A percentile compares a stretch with the other conserved stretches of the same genome.
Evolutionary conservation across 2,888 invertebrate genomes (phyloP).

Genomic region (Nipponacmea schrenckii): DNA sequence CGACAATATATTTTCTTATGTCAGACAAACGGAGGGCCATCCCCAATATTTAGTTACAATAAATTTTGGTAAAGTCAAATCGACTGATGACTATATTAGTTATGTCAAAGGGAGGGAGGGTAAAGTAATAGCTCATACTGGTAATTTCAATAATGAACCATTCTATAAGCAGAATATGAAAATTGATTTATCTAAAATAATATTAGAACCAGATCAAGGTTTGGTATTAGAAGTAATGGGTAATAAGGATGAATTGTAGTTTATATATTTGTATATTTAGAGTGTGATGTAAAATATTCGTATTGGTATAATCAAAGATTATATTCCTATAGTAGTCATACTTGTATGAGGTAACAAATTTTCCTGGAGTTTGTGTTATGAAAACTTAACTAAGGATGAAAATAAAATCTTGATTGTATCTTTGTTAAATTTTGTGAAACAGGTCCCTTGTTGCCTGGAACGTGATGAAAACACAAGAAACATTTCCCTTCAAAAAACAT

Average conservation of each 20-base stretch:
- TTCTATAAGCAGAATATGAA: not conserved
- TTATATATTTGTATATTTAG: too few species aligned
- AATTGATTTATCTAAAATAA: not conserved
- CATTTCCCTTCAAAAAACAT: too few species aligned
- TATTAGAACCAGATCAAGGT: not conserved
- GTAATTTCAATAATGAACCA: not conserved
- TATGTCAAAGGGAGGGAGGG: not conserved
- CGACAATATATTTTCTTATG: slow-evolving; percentile 45
- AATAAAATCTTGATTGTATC: too few species aligned
- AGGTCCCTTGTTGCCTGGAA: too few species aligned
- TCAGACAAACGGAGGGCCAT: slow-evolving; percentile 25
- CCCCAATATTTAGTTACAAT: slow-evolving; percentile 37
- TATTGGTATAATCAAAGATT: too few species aligned
- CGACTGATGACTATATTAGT: slow-evolving; percentile 34
- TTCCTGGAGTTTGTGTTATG: too few species aligned
- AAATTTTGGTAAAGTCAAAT: slow-evolving; percentile 36
- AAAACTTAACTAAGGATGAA: too few species aligned
- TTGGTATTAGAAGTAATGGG: not conserved
- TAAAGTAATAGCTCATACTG: not conserved
- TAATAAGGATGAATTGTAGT: not conserved
- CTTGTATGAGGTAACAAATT: too few species aligned
- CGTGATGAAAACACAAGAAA: too few species aligned
- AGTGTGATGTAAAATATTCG: too few species aligned
- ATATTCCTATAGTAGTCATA: too few species aligned
- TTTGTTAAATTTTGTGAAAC: too few species aligned